Evolutionary conservation across 1,140 invertebrate species (phyloP).

Genomic region (Holotrichia oblita): DNA sequence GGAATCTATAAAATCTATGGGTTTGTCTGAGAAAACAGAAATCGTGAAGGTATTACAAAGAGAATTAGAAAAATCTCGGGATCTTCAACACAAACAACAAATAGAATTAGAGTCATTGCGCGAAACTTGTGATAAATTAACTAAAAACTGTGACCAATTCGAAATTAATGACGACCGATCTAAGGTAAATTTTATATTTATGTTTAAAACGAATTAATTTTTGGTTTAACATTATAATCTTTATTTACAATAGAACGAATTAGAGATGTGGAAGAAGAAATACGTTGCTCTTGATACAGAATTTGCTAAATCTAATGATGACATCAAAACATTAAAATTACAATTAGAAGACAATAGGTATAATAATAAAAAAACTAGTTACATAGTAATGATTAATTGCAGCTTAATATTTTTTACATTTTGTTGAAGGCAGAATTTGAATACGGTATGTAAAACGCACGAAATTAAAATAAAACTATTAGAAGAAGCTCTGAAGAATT

Average conservation of each 20-base stretch:
- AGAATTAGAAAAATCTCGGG: slow-evolving; percentile 37
- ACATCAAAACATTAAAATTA: background rate
- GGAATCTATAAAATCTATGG: slow-evolving; percentile 32
- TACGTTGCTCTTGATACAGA: background rate
- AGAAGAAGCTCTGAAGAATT: background rate
- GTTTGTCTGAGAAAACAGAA: slow-evolving; percentile 36
- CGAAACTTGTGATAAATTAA: background rate
- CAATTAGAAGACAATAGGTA: background rate
- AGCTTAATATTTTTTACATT: background rate
- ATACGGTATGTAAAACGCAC: background rate
- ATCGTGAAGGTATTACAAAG: slow-evolving; percentile 35
- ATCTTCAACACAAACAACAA: background rate
- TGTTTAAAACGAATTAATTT: background rate
- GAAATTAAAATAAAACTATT: slow-evolving; percentile 18
- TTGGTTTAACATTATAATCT: background rate
- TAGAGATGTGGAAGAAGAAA: slow-evolving; percentile 29
- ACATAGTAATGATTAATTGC: too few relatives aligned
- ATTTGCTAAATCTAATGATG: background rate
- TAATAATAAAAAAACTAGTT: background rate
- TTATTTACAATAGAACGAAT: slow-evolving; percentile 16
- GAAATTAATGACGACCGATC: background rate
- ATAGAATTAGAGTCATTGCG: background rate
- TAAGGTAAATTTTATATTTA: background rate
- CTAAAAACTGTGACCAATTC: background rate
- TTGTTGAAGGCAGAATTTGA: background rate